A percentile compares a stretch with the other conserved stretches of the same genome.
Conservation (phyloP, 1,140 invertebrate genomes). For the Achatina immaculata region DNA sequence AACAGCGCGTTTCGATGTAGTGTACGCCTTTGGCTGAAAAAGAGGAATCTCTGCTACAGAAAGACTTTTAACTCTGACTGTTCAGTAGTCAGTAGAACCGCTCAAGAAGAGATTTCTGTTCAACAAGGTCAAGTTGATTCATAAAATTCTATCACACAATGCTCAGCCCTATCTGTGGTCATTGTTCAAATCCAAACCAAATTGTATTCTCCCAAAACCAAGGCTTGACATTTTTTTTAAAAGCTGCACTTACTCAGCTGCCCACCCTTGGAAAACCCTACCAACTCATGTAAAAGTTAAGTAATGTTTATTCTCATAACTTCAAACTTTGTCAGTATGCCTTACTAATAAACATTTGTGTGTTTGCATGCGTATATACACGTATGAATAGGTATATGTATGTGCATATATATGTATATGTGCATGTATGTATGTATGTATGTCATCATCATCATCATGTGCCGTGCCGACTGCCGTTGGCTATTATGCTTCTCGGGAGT, state of each 20-base stretch:
- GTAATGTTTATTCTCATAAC: not conserved
- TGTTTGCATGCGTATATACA: constrained; percentile 1
- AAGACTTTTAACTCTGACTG: no score
- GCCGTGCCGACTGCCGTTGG: no score
- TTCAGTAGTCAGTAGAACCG: no score
- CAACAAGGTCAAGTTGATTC: no score
- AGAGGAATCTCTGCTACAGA: no score
- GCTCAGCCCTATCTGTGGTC: not conserved
- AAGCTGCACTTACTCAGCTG: not conserved
- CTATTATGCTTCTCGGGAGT: no score
- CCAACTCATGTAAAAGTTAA: not conserved
- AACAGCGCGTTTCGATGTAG: no score
- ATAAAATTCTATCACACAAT: no score
- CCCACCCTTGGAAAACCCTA: not conserved
- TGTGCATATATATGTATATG: constrained; percentile 20
- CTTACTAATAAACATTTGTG: not conserved
- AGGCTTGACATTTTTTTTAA: not conserved
- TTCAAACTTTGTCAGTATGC: not conserved
- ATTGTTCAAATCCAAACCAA: not conserved
- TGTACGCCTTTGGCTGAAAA: no score
- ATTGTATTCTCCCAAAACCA: not conserved
- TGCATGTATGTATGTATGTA: constrained; percentile 16
- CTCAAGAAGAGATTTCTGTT: no score
- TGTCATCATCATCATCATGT: no score
- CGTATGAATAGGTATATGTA: not conserved